Base-by-base conservation (phyloP, 2,888 invertebrate genomes). In the Cacoxenus indagator region DNA sequence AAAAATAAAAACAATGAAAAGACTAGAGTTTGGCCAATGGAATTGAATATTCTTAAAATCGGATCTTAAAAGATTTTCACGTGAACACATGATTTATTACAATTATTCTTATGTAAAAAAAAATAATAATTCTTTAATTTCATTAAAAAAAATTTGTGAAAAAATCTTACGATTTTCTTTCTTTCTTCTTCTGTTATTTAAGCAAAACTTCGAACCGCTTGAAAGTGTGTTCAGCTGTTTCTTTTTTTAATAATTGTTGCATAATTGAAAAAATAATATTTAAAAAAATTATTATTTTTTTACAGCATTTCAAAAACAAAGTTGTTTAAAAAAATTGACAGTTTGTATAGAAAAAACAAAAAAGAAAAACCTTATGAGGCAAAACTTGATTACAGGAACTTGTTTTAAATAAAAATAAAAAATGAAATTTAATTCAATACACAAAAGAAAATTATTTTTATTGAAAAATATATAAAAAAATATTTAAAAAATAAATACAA, bases 321-420 rank as follows among this genome's bases (percentile, higher is more conserved):
- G 8, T 37, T 37, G 37, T 37, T 8, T 14, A 37, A 14, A 37
- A 37, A 37, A 37, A 37, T 11, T 5, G 37, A 37, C 51, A 51
- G n/a, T 8, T 51, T 51, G 51, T 22, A 51, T 22, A 51, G 2
- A 11, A 1, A 37, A 51, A 51, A 22, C 17, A 51, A 51, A 72
- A 64, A 64, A 69, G 29, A 51, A 70, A 70, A 73, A 74, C 79
- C 84, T 82, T 81, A 83, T 83, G 85, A 83, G 73, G 70, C 75
- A 82, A 78, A 82, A 83, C 84, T 83, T 84, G 83, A 83, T 83
- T 83, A 83, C 83, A 83, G 83, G 83, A 83, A 83, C 75, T 84
- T 84, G 77, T 82, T 62, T 31, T 73, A 76, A 70, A 73, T 65
- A 70, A 70, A 66, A 64, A 55, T 65, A 62, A 69, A 65, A 64